These are phyloP conservation scores for Protaetia brevitarsis DNA, from an alignment of 1,140 invertebrate genomes.

Conservation along the genomic window DNA sequence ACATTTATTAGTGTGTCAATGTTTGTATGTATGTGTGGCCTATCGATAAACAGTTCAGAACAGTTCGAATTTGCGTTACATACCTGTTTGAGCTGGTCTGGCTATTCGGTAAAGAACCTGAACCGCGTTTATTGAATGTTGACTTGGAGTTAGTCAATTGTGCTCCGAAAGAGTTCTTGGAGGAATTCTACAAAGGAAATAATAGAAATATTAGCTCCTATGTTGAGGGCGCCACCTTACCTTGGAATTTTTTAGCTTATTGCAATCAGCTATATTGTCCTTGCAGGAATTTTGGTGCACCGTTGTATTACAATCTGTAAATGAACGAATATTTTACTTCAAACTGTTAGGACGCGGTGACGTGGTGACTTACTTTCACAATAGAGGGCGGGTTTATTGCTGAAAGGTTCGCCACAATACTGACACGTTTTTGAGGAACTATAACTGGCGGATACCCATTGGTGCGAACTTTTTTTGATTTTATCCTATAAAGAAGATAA, in stretches of 20 bases:
- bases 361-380: constrained; percentile 55
- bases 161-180: constrained; percentile 42
- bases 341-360: constrained; percentile 24
- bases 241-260: constrained; percentile 66
- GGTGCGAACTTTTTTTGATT: constrained; percentile 67
- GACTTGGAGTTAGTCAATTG: constrained; percentile 46
- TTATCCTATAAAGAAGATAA: constrained; percentile 57
- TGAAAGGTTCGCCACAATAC: constrained; percentile 75
- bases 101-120: constrained; percentile 44
- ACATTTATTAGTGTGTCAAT: neutral
- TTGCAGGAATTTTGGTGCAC: constrained; percentile 84
- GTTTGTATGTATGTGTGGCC: neutral
- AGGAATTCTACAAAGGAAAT: constrained; percentile 42
- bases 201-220: neutral
- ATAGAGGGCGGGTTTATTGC: constrained; percentile 69
- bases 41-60: neutral
- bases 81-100: constrained; percentile 47
- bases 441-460: constrained; percentile 67
- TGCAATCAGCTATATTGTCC: constrained; percentile 78
- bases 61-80: constrained; percentile 21
- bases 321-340: constrained; percentile 23
- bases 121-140: constrained; percentile 47
- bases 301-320: constrained; percentile 74
- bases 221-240: too few relatives aligned
- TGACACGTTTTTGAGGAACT: constrained; percentile 71